Evolutionary conservation across 1,140 invertebrate species (phyloP).

Genomic region (Tetramorium parvispinum): DNA sequence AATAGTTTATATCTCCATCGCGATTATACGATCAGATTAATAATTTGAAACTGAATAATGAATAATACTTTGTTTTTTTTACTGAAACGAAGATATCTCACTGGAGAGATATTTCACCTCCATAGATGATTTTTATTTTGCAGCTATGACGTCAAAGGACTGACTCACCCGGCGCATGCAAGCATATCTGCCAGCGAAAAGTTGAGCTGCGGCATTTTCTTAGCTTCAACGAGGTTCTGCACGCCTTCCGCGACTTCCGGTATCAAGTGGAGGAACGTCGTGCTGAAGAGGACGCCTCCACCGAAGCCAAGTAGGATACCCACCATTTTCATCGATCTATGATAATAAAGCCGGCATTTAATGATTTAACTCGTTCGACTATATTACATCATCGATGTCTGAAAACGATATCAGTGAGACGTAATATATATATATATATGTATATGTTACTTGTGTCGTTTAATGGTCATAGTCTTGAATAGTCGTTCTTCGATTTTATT

Average conservation of each 20-base stretch:
- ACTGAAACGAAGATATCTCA: background rate
- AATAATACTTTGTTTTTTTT: background rate
- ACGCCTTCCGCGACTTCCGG: constrained; percentile 94
- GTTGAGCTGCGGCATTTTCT: constrained; percentile 83
- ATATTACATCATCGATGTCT: background rate
- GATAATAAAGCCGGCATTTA: background rate
- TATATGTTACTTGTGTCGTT: constrained; percentile 61
- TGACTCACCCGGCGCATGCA: constrained; percentile 87
- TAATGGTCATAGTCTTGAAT: background rate
- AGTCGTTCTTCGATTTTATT: background rate
- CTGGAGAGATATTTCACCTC: background rate
- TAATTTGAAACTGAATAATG: background rate
- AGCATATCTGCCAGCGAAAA: constrained; percentile 90
- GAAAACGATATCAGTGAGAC: constrained; percentile 75
- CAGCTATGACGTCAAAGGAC: constrained; percentile 1
- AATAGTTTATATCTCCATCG: background rate
- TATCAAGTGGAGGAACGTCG: constrained; percentile 95
- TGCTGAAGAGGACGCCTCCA: constrained; percentile 95
- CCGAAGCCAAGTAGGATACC: constrained; percentile 93
- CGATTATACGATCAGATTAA: background rate
- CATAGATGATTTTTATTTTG: background rate
- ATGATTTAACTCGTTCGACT: background rate
- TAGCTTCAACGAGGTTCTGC: constrained; percentile 85
- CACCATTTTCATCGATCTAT: constrained; percentile 84
- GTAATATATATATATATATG: constrained; percentile 67